A percentile compares a stretch with the other conserved stretches of the same genome.
Conservation (phyloP, 2,888 invertebrate species). For the Pseudococcus longispinus region DNA sequence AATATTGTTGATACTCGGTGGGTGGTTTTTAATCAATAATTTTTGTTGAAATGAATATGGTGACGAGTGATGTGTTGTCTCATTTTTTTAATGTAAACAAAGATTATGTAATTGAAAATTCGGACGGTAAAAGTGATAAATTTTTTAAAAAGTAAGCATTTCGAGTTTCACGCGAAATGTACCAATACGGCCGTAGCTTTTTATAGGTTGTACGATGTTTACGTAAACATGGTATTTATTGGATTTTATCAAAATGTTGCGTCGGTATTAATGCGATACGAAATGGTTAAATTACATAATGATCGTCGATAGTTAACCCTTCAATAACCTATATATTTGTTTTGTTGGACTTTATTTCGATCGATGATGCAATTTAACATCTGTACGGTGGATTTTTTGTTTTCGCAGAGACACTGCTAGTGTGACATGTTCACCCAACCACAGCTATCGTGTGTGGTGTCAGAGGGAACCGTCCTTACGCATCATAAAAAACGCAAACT, state of each 20-base stretch:
- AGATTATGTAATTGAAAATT: slow-evolving; percentile 25
- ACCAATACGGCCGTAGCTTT: background rate
- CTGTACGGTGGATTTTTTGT: slow-evolving; percentile 56
- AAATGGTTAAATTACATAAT: slow-evolving; percentile 32
- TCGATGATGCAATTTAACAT: slow-evolving; percentile 17
- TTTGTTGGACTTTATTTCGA: background rate
- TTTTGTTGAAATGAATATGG: background rate
- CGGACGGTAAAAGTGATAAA: background rate
- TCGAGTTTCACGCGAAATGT: background rate
- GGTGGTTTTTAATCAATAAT: slow-evolving; percentile 55
- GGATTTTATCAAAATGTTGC: slow-evolving; percentile 4
- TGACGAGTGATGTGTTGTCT: slow-evolving; percentile 47
- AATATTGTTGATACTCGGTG: slow-evolving; percentile 52
- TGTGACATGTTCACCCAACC: slow-evolving; percentile 85
- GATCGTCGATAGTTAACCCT: background rate
- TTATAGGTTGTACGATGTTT: background rate
- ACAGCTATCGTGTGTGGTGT: slow-evolving; percentile 62
- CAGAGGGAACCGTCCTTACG: slow-evolving; percentile 60
- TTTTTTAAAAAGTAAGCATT: background rate
- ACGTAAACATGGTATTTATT: slow-evolving; percentile 11
- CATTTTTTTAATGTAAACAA: slow-evolving; percentile 38
- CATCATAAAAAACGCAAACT: slow-evolving; percentile 66
- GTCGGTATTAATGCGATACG: slow-evolving; percentile 1
- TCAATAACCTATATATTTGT: slow-evolving; percentile 19
- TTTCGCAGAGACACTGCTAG: slow-evolving; percentile 70